Percentiles rank a stretch among this genome's conserved stretches.
phyloP scores from a whole-genome alignment of 1,140 invertebrate genomes.

The Aphidius ervi region DNA sequence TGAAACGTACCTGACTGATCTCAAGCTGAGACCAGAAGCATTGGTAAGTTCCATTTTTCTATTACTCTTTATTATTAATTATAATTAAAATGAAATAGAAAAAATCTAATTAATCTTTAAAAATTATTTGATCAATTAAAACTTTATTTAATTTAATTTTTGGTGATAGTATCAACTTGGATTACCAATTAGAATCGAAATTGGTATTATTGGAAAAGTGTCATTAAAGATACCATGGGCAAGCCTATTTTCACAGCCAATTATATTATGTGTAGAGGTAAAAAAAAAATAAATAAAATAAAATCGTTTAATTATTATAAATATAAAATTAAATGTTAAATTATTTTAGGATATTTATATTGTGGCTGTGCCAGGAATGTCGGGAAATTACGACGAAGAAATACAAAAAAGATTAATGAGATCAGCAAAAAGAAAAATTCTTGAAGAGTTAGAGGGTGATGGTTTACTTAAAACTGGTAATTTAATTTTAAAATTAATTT shows the following conservation, averaged over 20 bases:
- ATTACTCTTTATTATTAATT: too few relatives aligned
- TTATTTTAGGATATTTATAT: slow-evolving; percentile 64
- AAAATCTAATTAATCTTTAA: too few relatives aligned
- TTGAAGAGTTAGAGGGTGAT: slow-evolving; percentile 55
- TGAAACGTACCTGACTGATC: slow-evolving; percentile 70
- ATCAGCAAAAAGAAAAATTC: slow-evolving; percentile 66
- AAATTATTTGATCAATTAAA: background rate
- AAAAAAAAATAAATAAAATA: slow-evolving; percentile 13
- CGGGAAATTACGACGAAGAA: slow-evolving; percentile 68
- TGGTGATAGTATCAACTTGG: slow-evolving; percentile 71
- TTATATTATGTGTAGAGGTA: slow-evolving; percentile 65
- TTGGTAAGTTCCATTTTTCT: slow-evolving; percentile 57
- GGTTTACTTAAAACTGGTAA: slow-evolving; percentile 48
- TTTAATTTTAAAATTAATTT: background rate
- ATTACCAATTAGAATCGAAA: slow-evolving; percentile 76
- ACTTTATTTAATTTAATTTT: slow-evolving; percentile 1
- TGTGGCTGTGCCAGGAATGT: slow-evolving; percentile 69
- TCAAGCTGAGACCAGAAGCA: slow-evolving; percentile 75
- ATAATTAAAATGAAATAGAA: too few relatives aligned
- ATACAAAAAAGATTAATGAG: slow-evolving; percentile 67
- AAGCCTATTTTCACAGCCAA: slow-evolving; percentile 65
- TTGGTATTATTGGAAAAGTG: slow-evolving; percentile 72
- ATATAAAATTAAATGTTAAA: slow-evolving; percentile 5
- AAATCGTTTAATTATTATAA: slow-evolving; percentile 5
- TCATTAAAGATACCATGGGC: slow-evolving; percentile 76